A percentile compares a stretch with the other conserved stretches of the same genome.
These are phyloP conservation scores for Halocynthia roretzi DNA, from an alignment of 23 tunicate species.

Conservation along the genomic window DNA sequence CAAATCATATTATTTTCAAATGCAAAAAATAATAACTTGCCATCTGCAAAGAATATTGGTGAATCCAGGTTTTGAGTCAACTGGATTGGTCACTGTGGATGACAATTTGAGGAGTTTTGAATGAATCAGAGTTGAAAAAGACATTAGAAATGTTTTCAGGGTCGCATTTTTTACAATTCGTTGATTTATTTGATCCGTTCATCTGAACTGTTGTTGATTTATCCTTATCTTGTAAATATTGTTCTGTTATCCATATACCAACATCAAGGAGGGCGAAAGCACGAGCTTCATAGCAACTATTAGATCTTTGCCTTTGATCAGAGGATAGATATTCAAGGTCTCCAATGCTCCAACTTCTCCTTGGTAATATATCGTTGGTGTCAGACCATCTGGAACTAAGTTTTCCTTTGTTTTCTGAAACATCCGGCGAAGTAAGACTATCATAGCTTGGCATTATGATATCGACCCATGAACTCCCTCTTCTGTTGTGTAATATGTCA, in stretches of 20 bases:
- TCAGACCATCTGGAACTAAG: neutral
- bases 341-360: no score
- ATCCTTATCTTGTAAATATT: neutral
- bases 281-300: neutral
- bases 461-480: neutral
- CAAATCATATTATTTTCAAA: no score
- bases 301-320: neutral
- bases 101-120: no score
- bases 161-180: neutral
- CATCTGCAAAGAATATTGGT: no score
- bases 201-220: neutral
- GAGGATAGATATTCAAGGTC: no score
- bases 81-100: no score
- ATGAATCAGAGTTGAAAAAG: no score
- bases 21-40: no score
- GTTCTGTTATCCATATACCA: slow-evolving; percentile 8
- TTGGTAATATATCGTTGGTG: neutral
- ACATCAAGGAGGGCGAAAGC: neutral
- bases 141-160: neutral
- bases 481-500: neutral
- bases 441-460: neutral
- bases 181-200: no score
- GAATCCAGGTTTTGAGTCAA: no score
- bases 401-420: neutral
- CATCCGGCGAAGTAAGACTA: neutral